These are phyloP conservation scores for Drosophila setifemur DNA, from an alignment of 1,140 invertebrate species.

Conservation along the genomic window DNA sequence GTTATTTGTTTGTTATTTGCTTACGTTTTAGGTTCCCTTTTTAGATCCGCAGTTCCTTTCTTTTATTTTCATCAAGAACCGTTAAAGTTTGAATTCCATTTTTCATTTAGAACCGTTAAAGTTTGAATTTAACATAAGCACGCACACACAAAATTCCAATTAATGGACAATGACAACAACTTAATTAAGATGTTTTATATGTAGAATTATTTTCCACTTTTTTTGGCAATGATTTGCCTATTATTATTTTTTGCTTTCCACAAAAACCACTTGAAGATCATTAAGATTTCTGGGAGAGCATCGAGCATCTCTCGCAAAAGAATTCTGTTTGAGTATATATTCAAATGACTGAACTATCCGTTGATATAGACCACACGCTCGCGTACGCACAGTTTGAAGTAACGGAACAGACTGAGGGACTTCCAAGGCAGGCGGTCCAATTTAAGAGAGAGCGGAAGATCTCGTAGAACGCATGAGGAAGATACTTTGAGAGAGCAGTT, in stretches of 20 bases:
- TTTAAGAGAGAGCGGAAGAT: slow-evolving; percentile 18
- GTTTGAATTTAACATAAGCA: slow-evolving; percentile 39
- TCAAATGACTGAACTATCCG: slow-evolving; percentile 12
- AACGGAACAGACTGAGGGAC: slow-evolving; percentile 57
- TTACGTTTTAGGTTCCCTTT: slow-evolving; percentile 8
- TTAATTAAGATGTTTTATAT: slow-evolving; percentile 26
- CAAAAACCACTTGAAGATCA: slow-evolving; percentile 41
- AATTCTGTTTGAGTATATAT: slow-evolving; percentile 9
- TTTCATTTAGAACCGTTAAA: slow-evolving; percentile 27
- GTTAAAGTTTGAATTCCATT: slow-evolving; percentile 51
- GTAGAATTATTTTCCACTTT: background rate
- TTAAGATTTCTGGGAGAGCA: slow-evolving; percentile 1
- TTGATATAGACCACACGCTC: slow-evolving; percentile 4
- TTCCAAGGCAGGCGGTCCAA: slow-evolving; percentile 5
- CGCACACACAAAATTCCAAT: slow-evolving; percentile 20
- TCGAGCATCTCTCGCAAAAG: background rate
- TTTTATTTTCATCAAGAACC: slow-evolving; percentile 1
- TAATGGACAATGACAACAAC: slow-evolving; percentile 24
- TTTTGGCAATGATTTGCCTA: slow-evolving; percentile 48
- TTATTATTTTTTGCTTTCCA: slow-evolving; percentile 14
- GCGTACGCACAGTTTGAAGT: slow-evolving; percentile 56
- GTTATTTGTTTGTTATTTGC: background rate
- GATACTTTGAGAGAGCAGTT: slow-evolving; percentile 2
- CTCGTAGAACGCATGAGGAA: background rate
- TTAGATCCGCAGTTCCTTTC: background rate